Evolutionary conservation across 2,797 vertebrate species (phyloP).

Genomic region (Vireo griseus): DNA sequence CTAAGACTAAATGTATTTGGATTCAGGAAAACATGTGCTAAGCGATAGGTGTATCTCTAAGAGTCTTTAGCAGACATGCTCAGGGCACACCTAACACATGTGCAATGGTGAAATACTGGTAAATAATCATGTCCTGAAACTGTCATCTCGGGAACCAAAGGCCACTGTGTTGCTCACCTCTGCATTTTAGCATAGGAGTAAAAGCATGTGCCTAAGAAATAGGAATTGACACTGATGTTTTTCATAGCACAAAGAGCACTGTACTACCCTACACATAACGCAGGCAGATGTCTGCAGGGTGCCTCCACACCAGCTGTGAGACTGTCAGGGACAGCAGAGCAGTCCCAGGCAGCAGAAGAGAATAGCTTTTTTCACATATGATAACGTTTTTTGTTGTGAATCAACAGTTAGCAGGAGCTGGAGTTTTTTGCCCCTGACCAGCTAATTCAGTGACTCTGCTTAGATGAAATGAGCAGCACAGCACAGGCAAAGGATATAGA

Average conservation of each 20-base stretch:
- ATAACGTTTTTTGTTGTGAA: background rate
- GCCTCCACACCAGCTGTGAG: background rate
- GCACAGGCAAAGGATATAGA: fast-evolving
- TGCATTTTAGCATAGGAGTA: background rate
- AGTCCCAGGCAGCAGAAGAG: background rate
- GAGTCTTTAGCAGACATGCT: background rate
- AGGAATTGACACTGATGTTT: background rate
- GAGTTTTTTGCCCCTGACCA: background rate
- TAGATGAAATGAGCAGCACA: background rate
- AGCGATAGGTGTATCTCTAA: background rate
- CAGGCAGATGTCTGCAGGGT: background rate
- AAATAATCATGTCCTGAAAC: background rate
- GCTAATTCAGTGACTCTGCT: background rate
- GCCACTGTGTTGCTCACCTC: background rate
- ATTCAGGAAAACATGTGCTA: background rate
- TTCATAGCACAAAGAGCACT: background rate
- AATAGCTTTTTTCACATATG: background rate
- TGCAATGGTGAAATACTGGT: background rate
- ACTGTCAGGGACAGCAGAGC: background rate
- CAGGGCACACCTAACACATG: background rate
- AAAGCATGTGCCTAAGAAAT: background rate
- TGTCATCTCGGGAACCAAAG: background rate
- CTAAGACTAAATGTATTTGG: background rate
- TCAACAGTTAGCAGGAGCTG: background rate
- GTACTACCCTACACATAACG: background rate